phyloP scores from a whole-genome alignment of 1,140 invertebrate genomes.

The Eulimnadia texana region DNA sequence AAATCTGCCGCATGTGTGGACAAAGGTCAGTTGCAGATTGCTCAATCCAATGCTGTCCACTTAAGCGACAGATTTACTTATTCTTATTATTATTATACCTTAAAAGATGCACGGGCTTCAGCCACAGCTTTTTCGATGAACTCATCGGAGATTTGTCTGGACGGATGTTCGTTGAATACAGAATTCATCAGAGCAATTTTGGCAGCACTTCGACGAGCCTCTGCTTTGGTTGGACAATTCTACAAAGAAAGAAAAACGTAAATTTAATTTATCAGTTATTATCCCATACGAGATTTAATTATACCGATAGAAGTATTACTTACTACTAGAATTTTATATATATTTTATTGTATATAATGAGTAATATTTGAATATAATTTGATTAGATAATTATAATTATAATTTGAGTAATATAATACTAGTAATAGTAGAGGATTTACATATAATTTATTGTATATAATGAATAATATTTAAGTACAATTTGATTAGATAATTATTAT shows the following conservation, averaged over 20 bases:
- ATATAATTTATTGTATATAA: background rate
- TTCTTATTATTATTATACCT: conserved; percentile 26
- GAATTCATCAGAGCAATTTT: conserved; percentile 95
- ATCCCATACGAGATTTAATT: background rate
- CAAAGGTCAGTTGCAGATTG: too few species aligned
- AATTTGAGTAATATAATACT: background rate
- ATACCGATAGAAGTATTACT: background rate
- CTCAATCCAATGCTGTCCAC: too few species aligned
- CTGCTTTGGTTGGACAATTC: conserved; percentile 88
- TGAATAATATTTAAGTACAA: background rate
- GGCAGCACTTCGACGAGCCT: conserved; percentile 78
- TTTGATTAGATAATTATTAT: background rate
- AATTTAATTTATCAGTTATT: background rate
- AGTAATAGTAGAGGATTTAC: background rate
- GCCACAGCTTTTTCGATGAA: conserved; percentile 86
- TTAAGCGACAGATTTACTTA: too few species aligned
- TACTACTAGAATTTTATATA: background rate
- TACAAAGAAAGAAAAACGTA: conserved; percentile 28
- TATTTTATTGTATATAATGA: background rate
- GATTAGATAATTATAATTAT: background rate
- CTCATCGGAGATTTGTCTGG: conserved; percentile 77
- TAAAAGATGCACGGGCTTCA: conserved; percentile 56
- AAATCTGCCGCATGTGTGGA: too few species aligned
- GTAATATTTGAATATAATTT: background rate
- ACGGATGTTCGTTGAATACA: conserved; percentile 91